Evolutionary conservation across 2,888 invertebrate genomes (phyloP).

Genomic region (Thymelicus sylvestris): DNA sequence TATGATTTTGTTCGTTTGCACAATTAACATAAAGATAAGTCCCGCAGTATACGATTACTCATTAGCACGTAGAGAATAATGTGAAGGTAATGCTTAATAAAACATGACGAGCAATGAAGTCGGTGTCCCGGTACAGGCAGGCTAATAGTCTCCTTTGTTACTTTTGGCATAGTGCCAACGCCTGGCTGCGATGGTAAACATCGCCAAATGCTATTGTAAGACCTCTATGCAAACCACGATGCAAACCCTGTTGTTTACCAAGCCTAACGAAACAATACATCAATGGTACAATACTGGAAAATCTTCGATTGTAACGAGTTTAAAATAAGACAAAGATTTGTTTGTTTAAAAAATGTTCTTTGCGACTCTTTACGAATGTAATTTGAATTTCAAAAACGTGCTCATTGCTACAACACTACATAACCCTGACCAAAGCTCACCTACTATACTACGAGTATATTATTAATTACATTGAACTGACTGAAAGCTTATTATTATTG

Average conservation of each 20-base stretch:
- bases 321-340: no score
- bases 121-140: constrained; percentile 24
- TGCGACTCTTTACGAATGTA: no score
- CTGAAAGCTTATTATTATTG: neutral
- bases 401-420: no score
- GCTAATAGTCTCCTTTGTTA: constrained; percentile 43
- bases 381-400: no score
- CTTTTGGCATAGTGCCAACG: constrained; percentile 47
- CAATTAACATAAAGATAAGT: neutral
- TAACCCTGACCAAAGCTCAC: neutral
- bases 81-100: constrained; percentile 34
- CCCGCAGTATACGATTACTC: neutral
- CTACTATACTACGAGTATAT: no score
- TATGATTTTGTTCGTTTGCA: neutral
- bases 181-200: constrained; percentile 43
- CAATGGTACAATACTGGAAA: constrained; percentile 11
- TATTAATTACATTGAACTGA: neutral
- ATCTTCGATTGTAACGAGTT: neutral
- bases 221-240: constrained; percentile 30
- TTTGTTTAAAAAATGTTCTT: no score
- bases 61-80: neutral
- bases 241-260: constrained; percentile 27
- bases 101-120: constrained; percentile 35
- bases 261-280: constrained; percentile 25
- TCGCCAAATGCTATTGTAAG: constrained; percentile 41